Evolutionary conservation across 2,888 invertebrate species (phyloP).

Genomic region (Mycalesis mineus): DNA sequence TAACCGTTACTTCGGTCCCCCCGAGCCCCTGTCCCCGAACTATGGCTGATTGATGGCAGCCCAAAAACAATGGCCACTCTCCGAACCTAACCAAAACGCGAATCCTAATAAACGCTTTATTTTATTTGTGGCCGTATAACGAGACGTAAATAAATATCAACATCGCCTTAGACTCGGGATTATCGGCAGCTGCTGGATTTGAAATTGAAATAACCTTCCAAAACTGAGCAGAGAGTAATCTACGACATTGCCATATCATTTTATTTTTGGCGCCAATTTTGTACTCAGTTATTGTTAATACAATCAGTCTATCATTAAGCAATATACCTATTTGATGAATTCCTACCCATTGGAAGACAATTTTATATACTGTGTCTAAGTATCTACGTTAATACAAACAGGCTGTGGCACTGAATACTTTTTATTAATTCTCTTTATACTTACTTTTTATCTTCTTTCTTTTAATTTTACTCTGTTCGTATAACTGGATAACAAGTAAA

Average conservation of each 20-base stretch:
- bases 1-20: conserved; percentile 68
- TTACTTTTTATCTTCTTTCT: too few species aligned
- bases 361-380: too few species aligned
- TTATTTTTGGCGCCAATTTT: conserved; percentile 1
- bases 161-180: conserved; percentile 66
- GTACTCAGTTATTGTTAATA: neutral
- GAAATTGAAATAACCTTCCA: conserved; percentile 17
- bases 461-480: too few species aligned
- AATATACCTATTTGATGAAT: too few species aligned
- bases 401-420: too few species aligned
- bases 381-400: too few species aligned
- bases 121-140: conserved; percentile 72
- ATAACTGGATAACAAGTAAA: too few species aligned
- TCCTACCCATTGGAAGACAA: too few species aligned
- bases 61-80: conserved; percentile 73
- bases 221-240: neutral
- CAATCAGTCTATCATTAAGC: neutral
- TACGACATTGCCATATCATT: neutral
- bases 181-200: conserved; percentile 50
- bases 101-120: conserved; percentile 77
- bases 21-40: conserved; percentile 45
- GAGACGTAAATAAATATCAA: conserved; percentile 68
- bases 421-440: too few species aligned
- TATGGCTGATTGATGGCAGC: conserved; percentile 73
- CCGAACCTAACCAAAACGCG: conserved; percentile 63